These are phyloP conservation scores for Theodoxus fluviatilis DNA, from an alignment of 2,888 invertebrate genomes.

Conservation along the genomic window DNA sequence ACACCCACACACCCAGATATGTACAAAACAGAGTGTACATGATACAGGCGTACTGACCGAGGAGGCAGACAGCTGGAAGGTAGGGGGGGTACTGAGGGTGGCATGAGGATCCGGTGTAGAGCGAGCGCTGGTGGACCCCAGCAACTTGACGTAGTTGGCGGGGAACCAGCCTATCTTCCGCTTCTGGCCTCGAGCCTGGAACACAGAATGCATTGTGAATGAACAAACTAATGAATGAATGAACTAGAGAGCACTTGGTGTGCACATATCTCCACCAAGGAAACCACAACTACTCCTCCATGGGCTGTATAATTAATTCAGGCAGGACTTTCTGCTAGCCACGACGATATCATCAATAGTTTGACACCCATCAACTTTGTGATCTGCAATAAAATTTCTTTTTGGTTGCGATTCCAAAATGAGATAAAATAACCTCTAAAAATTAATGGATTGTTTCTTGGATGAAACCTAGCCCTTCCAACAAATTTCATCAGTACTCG, in stretches of 20 bases:
- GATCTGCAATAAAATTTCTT: too few species aligned
- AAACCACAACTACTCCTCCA: not conserved
- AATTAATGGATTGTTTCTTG: not conserved
- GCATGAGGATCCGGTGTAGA: constrained; percentile 58
- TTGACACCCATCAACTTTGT: too few species aligned
- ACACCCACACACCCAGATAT: too few species aligned
- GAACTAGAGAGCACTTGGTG: not conserved
- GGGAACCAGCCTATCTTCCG: constrained; percentile 98
- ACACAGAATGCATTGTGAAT: constrained; percentile 7
- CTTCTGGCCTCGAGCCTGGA: constrained; percentile 73
- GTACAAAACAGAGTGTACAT: too few species aligned
- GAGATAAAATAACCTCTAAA: not conserved
- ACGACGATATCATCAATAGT: too few species aligned
- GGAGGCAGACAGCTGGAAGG: too few species aligned
- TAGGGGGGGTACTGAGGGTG: too few species aligned
- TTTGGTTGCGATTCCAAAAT: not conserved
- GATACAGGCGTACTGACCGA: too few species aligned
- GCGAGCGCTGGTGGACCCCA: constrained; percentile 59
- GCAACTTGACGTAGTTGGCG: constrained; percentile 89
- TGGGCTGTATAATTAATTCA: not conserved
- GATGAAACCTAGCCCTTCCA: too few species aligned
- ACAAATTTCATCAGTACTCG: too few species aligned
- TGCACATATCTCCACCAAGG: not conserved
- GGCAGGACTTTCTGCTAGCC: not conserved
- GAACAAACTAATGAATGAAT: too few species aligned